Percentiles rank a stretch among this genome's conserved stretches.
Evolutionary conservation across 2,113 vertebrate genomes (phyloP).

Genomic region (Gila orcuttii): DNA sequence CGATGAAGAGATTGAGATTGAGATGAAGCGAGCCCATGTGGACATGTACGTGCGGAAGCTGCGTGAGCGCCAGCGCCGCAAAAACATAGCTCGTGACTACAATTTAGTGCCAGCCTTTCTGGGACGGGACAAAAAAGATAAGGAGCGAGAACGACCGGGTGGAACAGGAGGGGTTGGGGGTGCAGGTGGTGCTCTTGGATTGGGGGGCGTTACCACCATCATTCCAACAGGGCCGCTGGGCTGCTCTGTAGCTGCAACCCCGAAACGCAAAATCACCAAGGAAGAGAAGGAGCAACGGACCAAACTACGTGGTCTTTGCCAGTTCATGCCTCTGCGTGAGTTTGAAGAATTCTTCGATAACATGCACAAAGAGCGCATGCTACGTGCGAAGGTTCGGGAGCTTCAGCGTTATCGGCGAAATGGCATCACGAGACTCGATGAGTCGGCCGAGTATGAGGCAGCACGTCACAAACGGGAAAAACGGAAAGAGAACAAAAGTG

Average conservation of each 20-base stretch:
- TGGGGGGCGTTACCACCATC: conserved; percentile 32
- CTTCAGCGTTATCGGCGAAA: conserved; percentile 95
- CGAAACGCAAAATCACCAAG: conserved; percentile 89
- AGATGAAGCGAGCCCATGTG: conserved; percentile 93
- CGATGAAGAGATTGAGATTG: conserved; percentile 95
- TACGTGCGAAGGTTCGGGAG: conserved; percentile 92
- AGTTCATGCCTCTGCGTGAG: conserved; percentile 95
- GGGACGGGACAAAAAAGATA: conserved; percentile 90
- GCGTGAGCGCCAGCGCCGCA: conserved; percentile 89
- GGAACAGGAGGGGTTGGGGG: conserved; percentile 33
- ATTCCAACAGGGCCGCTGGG: conserved; percentile 43
- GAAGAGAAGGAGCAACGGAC: conserved; percentile 93
- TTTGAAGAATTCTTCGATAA: conserved; percentile 96
- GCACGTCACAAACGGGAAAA: conserved; percentile 95
- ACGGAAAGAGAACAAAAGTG: conserved; percentile 90
- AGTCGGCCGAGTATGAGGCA: conserved; percentile 92
- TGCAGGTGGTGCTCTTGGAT: conserved; percentile 18
- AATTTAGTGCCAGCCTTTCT: conserved; percentile 90
- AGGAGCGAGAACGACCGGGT: conserved; percentile 78
- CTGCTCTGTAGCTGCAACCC: conserved; percentile 52
- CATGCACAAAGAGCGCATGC: conserved; percentile 91
- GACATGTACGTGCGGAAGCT: conserved; percentile 98
- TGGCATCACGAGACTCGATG: conserved; percentile 92
- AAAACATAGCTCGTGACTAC: conserved; percentile 95
- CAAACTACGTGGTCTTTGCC: conserved; percentile 88